These are phyloP conservation scores for Cherax quadricarinatus DNA, from an alignment of 1,140 invertebrate genomes.

Conservation along the genomic window DNA sequence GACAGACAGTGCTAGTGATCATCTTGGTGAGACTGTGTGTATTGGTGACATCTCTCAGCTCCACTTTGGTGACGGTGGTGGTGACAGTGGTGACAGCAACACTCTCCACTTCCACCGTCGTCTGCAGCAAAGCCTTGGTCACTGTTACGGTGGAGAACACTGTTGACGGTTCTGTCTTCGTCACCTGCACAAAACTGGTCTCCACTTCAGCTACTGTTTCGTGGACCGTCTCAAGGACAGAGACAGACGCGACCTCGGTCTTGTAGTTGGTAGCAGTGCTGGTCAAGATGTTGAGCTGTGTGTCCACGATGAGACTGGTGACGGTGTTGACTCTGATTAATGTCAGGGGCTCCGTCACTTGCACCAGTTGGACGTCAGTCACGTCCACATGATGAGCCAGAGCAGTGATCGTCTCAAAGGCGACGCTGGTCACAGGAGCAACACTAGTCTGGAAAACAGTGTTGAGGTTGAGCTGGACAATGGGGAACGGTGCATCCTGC, in stretches of 20 bases:
- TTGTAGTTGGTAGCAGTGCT: constrained; percentile 52
- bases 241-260: constrained; percentile 23
- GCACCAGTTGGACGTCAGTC: constrained; percentile 42
- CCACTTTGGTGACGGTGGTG: background rate
- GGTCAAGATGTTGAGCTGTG: constrained; percentile 26
- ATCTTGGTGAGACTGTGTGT: constrained; percentile 56
- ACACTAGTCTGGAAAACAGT: constrained; percentile 22
- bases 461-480: constrained; percentile 26
- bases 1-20: constrained; percentile 49
- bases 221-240: background rate
- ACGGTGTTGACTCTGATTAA: constrained; percentile 23
- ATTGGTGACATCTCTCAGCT: constrained; percentile 11
- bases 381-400: background rate
- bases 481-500: background rate
- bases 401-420: constrained; percentile 8
- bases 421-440: constrained; percentile 13
- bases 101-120: background rate
- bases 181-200: background rate
- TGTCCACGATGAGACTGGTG: constrained; percentile 12
- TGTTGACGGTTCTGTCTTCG: background rate
- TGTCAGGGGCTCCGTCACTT: constrained; percentile 5
- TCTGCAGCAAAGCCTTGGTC: constrained; percentile 31
- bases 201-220: constrained; percentile 1
- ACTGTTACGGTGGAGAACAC: constrained; percentile 22
- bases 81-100: background rate